These are phyloP conservation scores for Malurus splendens DNA, from an alignment of 2,797 vertebrate genomes.

Conservation along the genomic window DNA sequence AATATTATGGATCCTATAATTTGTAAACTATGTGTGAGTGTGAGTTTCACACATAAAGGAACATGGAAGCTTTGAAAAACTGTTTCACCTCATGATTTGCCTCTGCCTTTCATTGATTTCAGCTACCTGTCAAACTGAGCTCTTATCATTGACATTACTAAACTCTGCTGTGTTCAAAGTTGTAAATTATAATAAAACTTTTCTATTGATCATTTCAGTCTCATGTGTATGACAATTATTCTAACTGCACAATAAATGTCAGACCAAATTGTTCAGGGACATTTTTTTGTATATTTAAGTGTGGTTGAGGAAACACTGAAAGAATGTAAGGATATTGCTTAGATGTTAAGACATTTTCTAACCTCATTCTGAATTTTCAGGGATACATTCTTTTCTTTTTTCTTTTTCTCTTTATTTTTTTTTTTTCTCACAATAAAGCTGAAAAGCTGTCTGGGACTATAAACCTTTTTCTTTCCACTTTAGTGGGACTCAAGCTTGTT, in stretches of 20 bases:
- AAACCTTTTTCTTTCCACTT: background rate
- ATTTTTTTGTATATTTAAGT: background rate
- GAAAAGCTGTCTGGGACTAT: background rate
- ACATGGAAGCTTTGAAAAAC: background rate
- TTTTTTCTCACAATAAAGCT: background rate
- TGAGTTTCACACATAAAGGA: background rate
- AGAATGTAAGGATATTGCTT: background rate
- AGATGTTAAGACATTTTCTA: background rate
- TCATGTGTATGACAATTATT: background rate
- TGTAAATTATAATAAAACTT: conserved; percentile 14
- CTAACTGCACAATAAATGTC: background rate
- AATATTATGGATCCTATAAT: background rate
- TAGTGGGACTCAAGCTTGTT: background rate
- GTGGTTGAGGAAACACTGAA: background rate
- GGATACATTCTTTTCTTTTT: fast-evolving
- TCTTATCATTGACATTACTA: conserved; percentile 12
- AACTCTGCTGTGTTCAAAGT: conserved; percentile 11
- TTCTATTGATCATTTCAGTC: background rate
- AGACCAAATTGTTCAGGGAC: background rate
- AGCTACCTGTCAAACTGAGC: background rate
- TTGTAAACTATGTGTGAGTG: background rate
- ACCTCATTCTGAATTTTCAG: background rate
- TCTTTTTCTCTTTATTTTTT: no score
- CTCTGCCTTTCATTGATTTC: background rate
- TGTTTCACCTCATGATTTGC: background rate